Base-by-base conservation (phyloP, 1,140 invertebrate genomes). In the Drosophila bocqueti region DNA sequence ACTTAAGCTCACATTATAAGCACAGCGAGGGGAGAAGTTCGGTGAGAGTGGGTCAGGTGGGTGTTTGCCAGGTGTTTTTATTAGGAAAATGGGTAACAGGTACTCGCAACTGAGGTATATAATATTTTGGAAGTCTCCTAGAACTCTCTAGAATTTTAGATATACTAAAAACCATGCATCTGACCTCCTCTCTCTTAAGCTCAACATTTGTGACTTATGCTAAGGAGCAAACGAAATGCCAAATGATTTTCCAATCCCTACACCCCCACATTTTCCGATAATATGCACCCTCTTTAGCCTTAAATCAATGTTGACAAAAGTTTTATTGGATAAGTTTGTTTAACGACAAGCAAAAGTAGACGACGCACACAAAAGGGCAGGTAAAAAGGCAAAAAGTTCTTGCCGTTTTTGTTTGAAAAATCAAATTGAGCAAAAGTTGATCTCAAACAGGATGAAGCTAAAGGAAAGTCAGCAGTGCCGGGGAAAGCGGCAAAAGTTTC, bases 251-350 rank as follows among this genome's bases (percentile, higher is more conserved):
- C 40, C 73, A 60, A 40, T 42, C 42, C 36, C 29, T 34, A 47
- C 21, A 34, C 57, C 8, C n/a, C 16, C 34, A 40, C 11, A 49
- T 73, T 61, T 75, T 60, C 71, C 86, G 72, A 76, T 85, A 81
- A 81, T 89, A 89, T 90, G 81, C 81, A 76, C 52, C 82, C 63
- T 77, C 80, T 69, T 85, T 66, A 79, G 85, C 85, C 91, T 92
- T 92, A 92, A 92, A 92, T 92, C 91, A 92, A 92, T 92, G 91
- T 92, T 92, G 83, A 91, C 91, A 92, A 92, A 86, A 92, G 80
- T 92, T 92, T 92, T 92, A 92, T 92, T 92, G 91, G 91, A 92
- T 92, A 92, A 92, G 91, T 92, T 92, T 92, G 91, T 92, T 92
- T 91, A 91, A 90, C 86, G 85, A 89, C 84, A 89, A 79, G 73